Conservation (phyloP, 2,113 vertebrate genomes). For the Pithys albifrons region DNA sequence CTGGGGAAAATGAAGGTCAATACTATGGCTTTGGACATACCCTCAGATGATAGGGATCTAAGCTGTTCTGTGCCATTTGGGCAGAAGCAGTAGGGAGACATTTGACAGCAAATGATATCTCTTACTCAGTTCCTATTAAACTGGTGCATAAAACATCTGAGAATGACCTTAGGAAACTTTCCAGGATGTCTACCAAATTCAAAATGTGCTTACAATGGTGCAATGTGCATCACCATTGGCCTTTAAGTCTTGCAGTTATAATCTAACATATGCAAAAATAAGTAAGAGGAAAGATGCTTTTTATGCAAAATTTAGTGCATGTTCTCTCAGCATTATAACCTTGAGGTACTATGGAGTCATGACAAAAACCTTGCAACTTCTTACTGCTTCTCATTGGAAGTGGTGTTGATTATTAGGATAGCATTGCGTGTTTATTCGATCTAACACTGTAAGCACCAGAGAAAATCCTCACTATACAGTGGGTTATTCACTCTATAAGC, state of each 20-base stretch:
- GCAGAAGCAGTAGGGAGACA: not conserved
- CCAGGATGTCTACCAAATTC: not conserved
- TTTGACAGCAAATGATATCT: not conserved
- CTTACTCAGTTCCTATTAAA: not conserved
- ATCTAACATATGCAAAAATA: not conserved
- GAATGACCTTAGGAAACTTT: not conserved
- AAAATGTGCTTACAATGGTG: accelerated
- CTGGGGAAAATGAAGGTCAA: not conserved
- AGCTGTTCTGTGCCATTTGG: not conserved
- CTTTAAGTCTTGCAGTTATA: not conserved
- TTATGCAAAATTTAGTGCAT: not conserved
- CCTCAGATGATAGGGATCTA: not conserved
- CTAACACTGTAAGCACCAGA: not conserved
- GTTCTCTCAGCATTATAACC: not conserved
- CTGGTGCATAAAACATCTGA: not conserved
- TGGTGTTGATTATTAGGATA: not conserved
- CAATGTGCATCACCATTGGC: not conserved
- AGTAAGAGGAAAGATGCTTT: not conserved
- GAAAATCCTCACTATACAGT: not conserved
- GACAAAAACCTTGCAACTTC: not conserved
- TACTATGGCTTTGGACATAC: not conserved
- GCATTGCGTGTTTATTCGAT: not conserved
- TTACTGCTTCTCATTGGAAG: not conserved
- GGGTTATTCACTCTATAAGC: not conserved
- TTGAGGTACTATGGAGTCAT: not conserved